A percentile compares a stretch with the other conserved stretches of the same genome.
These are phyloP conservation scores for Drosophila quadrilineata DNA, from an alignment of 1,140 invertebrate species.

Conservation along the genomic window DNA sequence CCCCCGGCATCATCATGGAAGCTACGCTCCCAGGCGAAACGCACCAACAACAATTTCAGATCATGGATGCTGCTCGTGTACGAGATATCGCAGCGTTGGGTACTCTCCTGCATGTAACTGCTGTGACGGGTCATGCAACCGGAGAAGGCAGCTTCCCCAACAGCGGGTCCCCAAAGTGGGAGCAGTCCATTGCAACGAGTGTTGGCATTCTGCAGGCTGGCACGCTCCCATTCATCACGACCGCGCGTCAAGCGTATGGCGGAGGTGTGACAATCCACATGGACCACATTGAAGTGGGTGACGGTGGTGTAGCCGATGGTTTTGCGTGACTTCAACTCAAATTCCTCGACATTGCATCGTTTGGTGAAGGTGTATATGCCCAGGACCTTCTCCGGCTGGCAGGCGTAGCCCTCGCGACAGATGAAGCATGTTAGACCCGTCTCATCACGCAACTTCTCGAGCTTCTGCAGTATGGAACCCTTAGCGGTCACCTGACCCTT, in stretches of 20 bases:
- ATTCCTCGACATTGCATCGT: conserved; percentile 96
- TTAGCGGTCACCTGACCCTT: conserved; percentile 96
- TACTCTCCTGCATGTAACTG: conserved; percentile 92
- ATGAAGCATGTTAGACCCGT: conserved; percentile 98
- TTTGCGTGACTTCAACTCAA: conserved; percentile 92
- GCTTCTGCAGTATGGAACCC: conserved; percentile 93
- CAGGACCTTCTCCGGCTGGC: conserved; percentile 94
- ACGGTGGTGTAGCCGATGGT: conserved; percentile 95
- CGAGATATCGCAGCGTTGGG: conserved; percentile 92
- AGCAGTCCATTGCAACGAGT: conserved; percentile 98
- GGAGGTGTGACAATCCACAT: conserved; percentile 98
- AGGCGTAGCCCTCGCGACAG: conserved; percentile 98
- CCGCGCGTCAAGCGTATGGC: conserved; percentile 90
- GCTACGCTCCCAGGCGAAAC: conserved; percentile 96
- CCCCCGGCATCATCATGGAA: conserved; percentile 99
- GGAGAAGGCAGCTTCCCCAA: conserved; percentile 96
- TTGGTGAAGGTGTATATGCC: conserved; percentile 99
- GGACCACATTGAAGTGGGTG: conserved; percentile 98
- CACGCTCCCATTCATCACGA: conserved; percentile 98
- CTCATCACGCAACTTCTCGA: conserved; percentile 97
- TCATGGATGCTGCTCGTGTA: conserved; percentile 96
- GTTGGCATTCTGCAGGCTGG: conserved; percentile 98
- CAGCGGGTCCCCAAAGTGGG: conserved; percentile 97
- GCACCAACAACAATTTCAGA: conserved; percentile 93
- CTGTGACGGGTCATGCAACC: conserved; percentile 95